Percentiles rank a stretch among this genome's conserved stretches.
Conservation (phyloP, 1,140 invertebrate species). For the honey bee (Apis mellifera) region Amel_HAv3.1 CM009935.2:7606501-7607000, state of each 20-base stretch:
- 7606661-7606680: slow-evolving; percentile 33
- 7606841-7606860: slow-evolving; percentile 5
- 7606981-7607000: slow-evolving; percentile 74
- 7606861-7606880: slow-evolving; percentile 47
- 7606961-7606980: slow-evolving; percentile 71
- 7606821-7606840: not conserved
- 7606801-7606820: not conserved
- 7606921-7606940: slow-evolving; percentile 63
- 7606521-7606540: too few species aligned
- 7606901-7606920: slow-evolving; percentile 22
- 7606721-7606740: slow-evolving; percentile 40
- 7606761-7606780: not conserved
- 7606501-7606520: too few species aligned
- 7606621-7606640: slow-evolving; percentile 16
- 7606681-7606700: slow-evolving; percentile 39
- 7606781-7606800: not conserved
- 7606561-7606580: too few species aligned
- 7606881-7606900: slow-evolving; percentile 49
- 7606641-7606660: slow-evolving; percentile 1
- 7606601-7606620: slow-evolving; percentile 52
- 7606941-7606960: slow-evolving; percentile 69
- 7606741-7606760: slow-evolving; percentile 29
- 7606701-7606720: slow-evolving; percentile 48
- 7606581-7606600: not conserved
- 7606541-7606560: too few species aligned